Base-by-base conservation (phyloP, 2,888 invertebrate species). In the Ophion costatus region DNA sequence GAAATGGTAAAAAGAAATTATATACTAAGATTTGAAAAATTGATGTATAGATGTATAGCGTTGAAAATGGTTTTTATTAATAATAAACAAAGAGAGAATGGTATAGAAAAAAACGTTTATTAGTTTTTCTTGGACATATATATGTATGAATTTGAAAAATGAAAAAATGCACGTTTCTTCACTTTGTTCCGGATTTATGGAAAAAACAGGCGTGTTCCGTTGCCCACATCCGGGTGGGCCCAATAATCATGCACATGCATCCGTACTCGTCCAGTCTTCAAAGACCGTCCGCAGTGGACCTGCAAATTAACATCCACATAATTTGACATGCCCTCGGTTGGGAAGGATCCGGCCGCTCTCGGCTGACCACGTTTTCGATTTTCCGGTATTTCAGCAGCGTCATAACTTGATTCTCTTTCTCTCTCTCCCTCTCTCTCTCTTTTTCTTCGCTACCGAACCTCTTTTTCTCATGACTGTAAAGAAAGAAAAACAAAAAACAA, bases 271-370 rank as follows among this genome's bases (percentile, higher is more conserved):
- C 3, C 45, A 14, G 45, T 57, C 59, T 29, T 38, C 51, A 59
- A 80, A 14, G 38, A 51, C 9, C 29, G 38, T n/a, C n/a, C 33
- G 56, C 64, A n/a, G 29, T 85, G 84, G 85, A 84, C 76, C 84
- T 71, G 86, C 88, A 84, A 88, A 88, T 88, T 88, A 88, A 87
- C 85, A 83, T 85, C 84, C 84, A 71, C 77, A 74, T 83, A 87
- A 88, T 88, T 88, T 85, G 87, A 75, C 85, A 85, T 82, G 64
- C 74, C 70, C 73, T 20, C 56, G 59, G 42, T 59, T 56, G 22
- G 29, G 66, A 66, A 66, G 45, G 45, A 45, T 45, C 45, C 73
- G 70, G 76, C 56, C 7, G 20, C 17, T 38, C 38, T 33, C 20
- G 24, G 45, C 29, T 11, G 59, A 29, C 29, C n/a, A 51, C 45